phyloP scores from a whole-genome alignment of 2,888 invertebrate species.

The Parnassius orleans region DNA sequence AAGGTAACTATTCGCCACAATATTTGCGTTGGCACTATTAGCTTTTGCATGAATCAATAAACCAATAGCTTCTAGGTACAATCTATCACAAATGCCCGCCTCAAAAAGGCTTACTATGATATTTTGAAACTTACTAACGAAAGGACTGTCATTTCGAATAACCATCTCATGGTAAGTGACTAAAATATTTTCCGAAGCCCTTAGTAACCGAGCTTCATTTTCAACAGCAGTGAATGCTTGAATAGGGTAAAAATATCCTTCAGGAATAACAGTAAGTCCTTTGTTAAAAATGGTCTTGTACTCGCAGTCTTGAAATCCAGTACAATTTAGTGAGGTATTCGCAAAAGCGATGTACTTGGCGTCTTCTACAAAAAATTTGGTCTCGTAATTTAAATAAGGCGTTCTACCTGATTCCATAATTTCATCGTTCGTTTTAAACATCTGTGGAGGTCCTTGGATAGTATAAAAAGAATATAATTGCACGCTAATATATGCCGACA shows the following conservation, averaged over 20 bases:
- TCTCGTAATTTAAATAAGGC: constrained; percentile 40
- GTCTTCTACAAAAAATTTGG: constrained; percentile 52
- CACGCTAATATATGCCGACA: constrained; percentile 53
- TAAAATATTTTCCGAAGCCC: constrained; percentile 47
- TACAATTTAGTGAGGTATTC: constrained; percentile 48
- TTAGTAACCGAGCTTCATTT: constrained; percentile 56
- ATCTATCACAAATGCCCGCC: constrained; percentile 54
- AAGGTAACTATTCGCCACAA: constrained; percentile 52
- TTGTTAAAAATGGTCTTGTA: constrained; percentile 40
- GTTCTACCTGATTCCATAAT: constrained; percentile 48
- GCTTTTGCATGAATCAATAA: constrained; percentile 48
- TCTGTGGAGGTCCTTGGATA: constrained; percentile 50
- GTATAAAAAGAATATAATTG: constrained; percentile 63
- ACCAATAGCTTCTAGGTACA: constrained; percentile 57
- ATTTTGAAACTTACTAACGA: constrained; percentile 44
- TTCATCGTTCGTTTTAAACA: constrained; percentile 49
- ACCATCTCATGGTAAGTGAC: constrained; percentile 61
- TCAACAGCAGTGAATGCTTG: constrained; percentile 53
- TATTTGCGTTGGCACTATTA: constrained; percentile 44
- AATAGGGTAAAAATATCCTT: constrained; percentile 43
- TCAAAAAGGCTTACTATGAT: constrained; percentile 51
- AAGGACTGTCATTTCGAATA: constrained; percentile 45
- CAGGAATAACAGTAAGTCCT: constrained; percentile 50
- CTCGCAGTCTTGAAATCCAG: constrained; percentile 45
- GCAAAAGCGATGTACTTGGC: constrained; percentile 46